Conservation (phyloP, 2,888 invertebrate genomes). For the Conus canariensis region DNA sequence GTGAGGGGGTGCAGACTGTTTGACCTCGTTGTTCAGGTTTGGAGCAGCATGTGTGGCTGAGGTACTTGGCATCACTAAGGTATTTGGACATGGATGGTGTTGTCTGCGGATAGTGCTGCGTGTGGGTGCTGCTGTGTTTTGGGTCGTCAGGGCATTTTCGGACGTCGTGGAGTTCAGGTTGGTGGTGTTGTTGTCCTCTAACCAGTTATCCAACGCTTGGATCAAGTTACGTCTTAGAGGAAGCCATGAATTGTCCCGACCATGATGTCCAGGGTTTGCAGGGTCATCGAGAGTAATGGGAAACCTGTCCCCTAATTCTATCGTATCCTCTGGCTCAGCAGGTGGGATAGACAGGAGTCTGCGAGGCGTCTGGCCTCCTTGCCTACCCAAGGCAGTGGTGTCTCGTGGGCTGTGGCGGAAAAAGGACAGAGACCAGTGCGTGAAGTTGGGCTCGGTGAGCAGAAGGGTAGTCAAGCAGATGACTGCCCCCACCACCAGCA, state of each 20-base stretch:
- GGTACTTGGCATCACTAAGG: background rate
- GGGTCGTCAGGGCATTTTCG: background rate
- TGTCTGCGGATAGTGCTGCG: background rate
- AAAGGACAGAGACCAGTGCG: background rate
- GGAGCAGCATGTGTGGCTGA: background rate
- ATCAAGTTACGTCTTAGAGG: background rate
- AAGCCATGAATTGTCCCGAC: background rate
- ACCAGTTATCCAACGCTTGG: background rate
- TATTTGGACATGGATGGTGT: background rate
- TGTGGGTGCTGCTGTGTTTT: background rate
- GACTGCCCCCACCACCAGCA: background rate
- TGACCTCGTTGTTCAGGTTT: background rate
- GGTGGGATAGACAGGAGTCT: background rate
- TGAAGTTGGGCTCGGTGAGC: background rate
- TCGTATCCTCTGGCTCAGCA: background rate
- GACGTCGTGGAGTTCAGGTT: background rate
- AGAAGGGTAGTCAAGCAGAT: background rate
- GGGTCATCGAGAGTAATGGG: background rate
- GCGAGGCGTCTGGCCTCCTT: background rate
- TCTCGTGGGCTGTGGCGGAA: background rate
- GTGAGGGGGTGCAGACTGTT: background rate
- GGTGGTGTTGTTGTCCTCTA: background rate
- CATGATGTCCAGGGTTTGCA: no score
- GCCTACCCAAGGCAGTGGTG: background rate
- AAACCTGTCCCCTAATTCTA: background rate